phyloP scores from a whole-genome alignment of 2,888 invertebrate species.

The Trissolcus brochymenae region DNA sequence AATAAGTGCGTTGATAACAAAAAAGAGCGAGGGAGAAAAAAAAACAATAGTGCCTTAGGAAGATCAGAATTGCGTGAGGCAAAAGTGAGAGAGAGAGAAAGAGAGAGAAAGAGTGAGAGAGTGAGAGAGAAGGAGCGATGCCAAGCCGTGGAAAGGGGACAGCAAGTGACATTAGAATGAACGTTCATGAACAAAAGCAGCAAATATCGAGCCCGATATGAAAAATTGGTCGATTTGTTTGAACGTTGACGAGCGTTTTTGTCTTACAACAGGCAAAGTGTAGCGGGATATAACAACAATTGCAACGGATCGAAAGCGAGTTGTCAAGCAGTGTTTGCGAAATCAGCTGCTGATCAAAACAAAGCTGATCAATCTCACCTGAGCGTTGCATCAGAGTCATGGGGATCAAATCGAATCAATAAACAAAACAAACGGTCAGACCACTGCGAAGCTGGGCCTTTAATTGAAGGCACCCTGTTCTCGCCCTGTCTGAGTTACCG shows the following conservation, averaged over 20 bases:
- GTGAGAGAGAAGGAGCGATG: no score
- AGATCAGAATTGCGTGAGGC: no score
- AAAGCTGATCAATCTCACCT: constrained; percentile 63
- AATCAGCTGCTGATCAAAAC: constrained; percentile 73
- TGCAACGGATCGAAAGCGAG: constrained; percentile 7
- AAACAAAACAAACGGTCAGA: not conserved
- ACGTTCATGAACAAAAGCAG: not conserved
- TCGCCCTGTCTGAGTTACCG: constrained; percentile 1
- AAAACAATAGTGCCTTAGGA: no score
- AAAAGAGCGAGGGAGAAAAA: no score
- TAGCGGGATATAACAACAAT: not conserved
- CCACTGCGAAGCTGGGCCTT: not conserved
- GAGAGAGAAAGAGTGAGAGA: no score
- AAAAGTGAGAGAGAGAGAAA: no score
- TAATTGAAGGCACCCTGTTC: no score
- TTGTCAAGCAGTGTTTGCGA: constrained; percentile 52
- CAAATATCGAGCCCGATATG: not conserved
- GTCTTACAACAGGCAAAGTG: not conserved
- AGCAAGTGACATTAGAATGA: not conserved
- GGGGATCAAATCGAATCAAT: not conserved
- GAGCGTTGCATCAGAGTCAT: not conserved
- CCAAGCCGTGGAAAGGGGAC: not conserved
- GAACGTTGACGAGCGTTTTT: not conserved
- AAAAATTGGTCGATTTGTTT: not conserved
- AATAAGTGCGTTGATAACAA: no score